A percentile compares a stretch with the other conserved stretches of the same genome.
Evolutionary conservation across 2,797 vertebrate species (phyloP).

Genomic region (Oreochromis mossambicus): DNA sequence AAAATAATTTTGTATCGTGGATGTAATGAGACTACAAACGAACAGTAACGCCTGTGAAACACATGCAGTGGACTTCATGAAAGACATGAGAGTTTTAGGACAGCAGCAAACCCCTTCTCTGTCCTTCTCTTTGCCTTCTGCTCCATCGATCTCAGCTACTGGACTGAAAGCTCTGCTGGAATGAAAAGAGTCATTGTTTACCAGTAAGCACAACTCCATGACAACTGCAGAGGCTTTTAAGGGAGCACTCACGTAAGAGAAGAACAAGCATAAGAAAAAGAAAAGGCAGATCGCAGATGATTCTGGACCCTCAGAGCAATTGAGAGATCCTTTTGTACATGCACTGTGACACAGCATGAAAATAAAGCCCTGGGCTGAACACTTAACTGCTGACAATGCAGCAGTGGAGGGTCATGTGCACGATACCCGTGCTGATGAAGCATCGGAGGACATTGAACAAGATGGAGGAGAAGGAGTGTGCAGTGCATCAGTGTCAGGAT

Average conservation of each 20-base stretch:
- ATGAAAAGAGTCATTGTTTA: conserved; percentile 70
- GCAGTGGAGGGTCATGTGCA: conserved; percentile 23
- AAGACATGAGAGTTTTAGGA: background rate
- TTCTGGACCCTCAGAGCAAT: conserved; percentile 17
- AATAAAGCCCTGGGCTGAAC: background rate
- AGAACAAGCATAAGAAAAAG: background rate
- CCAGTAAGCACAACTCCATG: conserved; percentile 68
- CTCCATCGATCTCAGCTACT: conserved; percentile 24
- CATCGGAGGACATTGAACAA: conserved; percentile 9
- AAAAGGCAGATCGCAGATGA: conserved; percentile 12
- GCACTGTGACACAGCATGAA: background rate
- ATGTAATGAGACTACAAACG: background rate
- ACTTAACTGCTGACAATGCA: conserved; percentile 37
- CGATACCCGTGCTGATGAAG: conserved; percentile 13
- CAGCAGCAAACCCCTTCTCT: background rate
- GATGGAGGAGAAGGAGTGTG: background rate
- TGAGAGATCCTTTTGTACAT: conserved; percentile 13
- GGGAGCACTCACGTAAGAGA: conserved; percentile 16
- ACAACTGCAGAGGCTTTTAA: conserved; percentile 60
- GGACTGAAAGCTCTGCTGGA: conserved; percentile 57
- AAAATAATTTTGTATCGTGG: conserved; percentile 23
- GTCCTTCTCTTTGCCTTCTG: conserved; percentile 1
- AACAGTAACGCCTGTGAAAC: background rate
- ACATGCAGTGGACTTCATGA: conserved; percentile 3
- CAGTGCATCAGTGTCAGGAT: background rate